Evolutionary conservation across 2,113 vertebrate species (phyloP).

Genomic region (Pachypanchax playfairii): DNA sequence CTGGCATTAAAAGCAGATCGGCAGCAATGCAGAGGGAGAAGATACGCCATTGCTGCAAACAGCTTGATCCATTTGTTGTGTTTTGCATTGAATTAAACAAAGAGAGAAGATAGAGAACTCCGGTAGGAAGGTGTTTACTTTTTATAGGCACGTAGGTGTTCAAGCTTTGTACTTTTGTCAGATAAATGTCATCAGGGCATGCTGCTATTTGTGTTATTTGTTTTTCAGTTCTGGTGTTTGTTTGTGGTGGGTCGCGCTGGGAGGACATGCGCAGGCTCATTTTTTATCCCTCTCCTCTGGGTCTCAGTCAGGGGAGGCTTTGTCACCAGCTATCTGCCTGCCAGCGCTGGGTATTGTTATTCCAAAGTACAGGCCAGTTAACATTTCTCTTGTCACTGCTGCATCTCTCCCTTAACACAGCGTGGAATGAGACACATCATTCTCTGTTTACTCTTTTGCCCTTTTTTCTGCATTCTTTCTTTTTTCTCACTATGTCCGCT

Average conservation of each 20-base stretch:
- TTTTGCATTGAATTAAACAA: conserved; percentile 43
- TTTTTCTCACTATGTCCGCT: not conserved
- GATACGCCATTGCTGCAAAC: conserved; percentile 36
- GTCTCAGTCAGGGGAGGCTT: conserved; percentile 57
- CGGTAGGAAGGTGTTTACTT: conserved; percentile 12
- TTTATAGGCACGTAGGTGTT: conserved; percentile 18
- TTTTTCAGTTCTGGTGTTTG: conserved; percentile 29
- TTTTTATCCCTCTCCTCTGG: conserved; percentile 50
- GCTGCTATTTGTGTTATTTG: conserved; percentile 51
- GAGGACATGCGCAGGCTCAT: conserved; percentile 45
- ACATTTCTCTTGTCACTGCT: conserved; percentile 70
- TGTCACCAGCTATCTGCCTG: conserved; percentile 76
- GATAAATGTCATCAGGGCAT: conserved; percentile 37
- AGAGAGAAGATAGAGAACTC: not conserved
- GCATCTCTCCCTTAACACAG: conserved; percentile 41
- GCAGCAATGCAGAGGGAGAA: conserved; percentile 9
- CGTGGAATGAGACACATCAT: conserved; percentile 15
- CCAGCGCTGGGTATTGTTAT: conserved; percentile 67
- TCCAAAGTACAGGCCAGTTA: conserved; percentile 67
- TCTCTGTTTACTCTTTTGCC: not conserved
- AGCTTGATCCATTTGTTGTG: conserved; percentile 31
- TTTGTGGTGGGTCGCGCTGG: conserved; percentile 29
- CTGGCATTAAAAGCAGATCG: conserved; percentile 39
- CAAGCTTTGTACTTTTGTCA: conserved; percentile 36
- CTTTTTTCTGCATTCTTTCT: not conserved